These are phyloP conservation scores for Polypedilum vanderplanki DNA, from an alignment of 1,140 invertebrate species.

Conservation along the genomic window DNA sequence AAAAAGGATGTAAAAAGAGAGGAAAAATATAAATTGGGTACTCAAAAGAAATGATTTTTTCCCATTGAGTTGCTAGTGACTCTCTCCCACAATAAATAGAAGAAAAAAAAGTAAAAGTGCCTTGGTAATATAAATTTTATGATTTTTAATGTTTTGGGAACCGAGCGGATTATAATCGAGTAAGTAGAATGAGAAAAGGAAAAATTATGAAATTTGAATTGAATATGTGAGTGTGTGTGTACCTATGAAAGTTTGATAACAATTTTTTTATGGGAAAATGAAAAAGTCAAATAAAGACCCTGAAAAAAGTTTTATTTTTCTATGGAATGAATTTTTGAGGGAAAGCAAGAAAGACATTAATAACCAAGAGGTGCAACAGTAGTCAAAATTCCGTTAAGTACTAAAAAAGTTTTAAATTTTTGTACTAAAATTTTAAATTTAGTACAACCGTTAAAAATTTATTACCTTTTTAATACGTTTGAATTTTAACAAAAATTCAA, in stretches of 20 bases:
- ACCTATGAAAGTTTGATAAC: slow-evolving; percentile 26
- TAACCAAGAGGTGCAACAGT: too few species aligned
- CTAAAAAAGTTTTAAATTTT: too few species aligned
- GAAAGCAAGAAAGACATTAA: too few species aligned
- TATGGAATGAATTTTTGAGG: neutral
- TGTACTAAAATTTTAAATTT: too few species aligned
- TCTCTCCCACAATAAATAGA: neutral
- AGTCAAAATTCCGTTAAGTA: too few species aligned
- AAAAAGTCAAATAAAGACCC: slow-evolving; percentile 5
- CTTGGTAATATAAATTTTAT: slow-evolving; percentile 21
- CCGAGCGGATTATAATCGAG: neutral
- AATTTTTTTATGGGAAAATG: neutral
- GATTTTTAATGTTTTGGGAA: slow-evolving; percentile 27
- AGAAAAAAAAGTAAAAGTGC: neutral
- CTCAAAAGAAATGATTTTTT: slow-evolving; percentile 2
- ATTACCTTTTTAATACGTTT: too few species aligned
- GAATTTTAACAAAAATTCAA: too few species aligned
- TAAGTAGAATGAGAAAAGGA: neutral
- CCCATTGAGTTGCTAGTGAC: neutral
- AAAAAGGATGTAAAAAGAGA: neutral
- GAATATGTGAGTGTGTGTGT: neutral
- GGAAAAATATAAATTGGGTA: slow-evolving; percentile 5
- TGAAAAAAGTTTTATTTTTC: neutral
- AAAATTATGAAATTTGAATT: neutral
- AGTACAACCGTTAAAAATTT: too few species aligned